phyloP scores from a whole-genome alignment of 1,140 invertebrate genomes.

The Megalopta genalis region DNA sequence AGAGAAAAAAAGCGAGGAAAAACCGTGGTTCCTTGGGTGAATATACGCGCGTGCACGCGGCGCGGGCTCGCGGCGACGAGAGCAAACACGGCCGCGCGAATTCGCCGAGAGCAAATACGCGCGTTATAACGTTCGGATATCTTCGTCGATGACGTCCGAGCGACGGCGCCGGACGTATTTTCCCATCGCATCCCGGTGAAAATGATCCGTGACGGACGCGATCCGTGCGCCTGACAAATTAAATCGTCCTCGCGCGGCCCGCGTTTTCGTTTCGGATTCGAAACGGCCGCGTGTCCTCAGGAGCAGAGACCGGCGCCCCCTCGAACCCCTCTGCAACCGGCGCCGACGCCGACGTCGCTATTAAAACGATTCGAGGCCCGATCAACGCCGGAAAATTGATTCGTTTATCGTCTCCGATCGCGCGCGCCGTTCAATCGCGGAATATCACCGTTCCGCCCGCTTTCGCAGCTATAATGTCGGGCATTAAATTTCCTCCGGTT shows the following conservation, averaged over 20 bases:
- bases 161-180: constrained; percentile 46
- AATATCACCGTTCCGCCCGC: background rate
- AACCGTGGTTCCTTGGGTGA: no score
- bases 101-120: constrained; percentile 42
- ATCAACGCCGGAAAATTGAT: constrained; percentile 4
- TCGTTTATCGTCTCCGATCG: constrained; percentile 9
- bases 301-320: no score
- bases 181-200: constrained; percentile 37
- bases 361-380: background rate
- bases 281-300: background rate
- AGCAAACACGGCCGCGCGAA: no score
- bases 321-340: no score
- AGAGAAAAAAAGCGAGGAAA: no score
- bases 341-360: background rate
- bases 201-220: constrained; percentile 56
- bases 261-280: no score
- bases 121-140: constrained; percentile 29
- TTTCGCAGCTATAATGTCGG: constrained; percentile 15
- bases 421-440: background rate
- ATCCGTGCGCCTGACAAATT: constrained; percentile 46
- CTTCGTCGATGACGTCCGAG: constrained; percentile 29
- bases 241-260: no score
- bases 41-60: no score
- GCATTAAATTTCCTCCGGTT: constrained; percentile 35
- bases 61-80: background rate